Base-by-base conservation (phyloP, 2,113 vertebrate genomes). In the Acanthisitta chloris region DNA sequence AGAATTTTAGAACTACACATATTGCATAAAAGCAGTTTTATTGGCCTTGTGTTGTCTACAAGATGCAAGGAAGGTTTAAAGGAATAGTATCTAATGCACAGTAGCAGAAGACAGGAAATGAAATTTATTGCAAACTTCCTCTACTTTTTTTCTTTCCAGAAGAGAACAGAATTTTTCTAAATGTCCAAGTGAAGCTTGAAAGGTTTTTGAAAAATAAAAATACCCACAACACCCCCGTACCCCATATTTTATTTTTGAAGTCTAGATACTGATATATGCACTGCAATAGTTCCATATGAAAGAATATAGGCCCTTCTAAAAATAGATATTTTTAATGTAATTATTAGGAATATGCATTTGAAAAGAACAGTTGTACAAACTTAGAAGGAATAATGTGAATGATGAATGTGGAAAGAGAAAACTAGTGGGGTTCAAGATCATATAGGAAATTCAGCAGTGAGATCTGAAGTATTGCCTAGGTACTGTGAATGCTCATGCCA, bases 61-160 rank as follows among this genome's bases (percentile, higher is more conserved):
- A 95, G 95, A 92, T 91, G 46, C 49, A 96, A 95, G 52, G 81
- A 85, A 95, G 81, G 64, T 91, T 96, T 93, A 83, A 97, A 98
- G 88, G 77, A 93, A 80, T 81, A 95, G 42, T 24, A 91, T 34
- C 81, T 77, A 62, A n/a, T 24, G 14, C 80, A 80, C 61, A 92
- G n/a, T 84, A 96, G 74, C 33, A 74, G 78, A 66, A 70, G 88
- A 70, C 28, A 45, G 61, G 76, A 90, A 96, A 93, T 96, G 86
- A 94, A 88, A 65, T 84, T 66, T 85, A 81, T 81, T 94, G 40
- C 43, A 78, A 40, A n/a, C 23, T 76, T 61, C n/a, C 16, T 92
- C 18, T 13, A 57, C 54, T 96, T 93, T 40, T 23, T 45, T 57
- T 42, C 9, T 86, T 90, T 92, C 12, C 24, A 51, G 67, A 87